Base-by-base conservation (phyloP, 2,888 invertebrate species). In the Poecilus cupreus region DNA sequence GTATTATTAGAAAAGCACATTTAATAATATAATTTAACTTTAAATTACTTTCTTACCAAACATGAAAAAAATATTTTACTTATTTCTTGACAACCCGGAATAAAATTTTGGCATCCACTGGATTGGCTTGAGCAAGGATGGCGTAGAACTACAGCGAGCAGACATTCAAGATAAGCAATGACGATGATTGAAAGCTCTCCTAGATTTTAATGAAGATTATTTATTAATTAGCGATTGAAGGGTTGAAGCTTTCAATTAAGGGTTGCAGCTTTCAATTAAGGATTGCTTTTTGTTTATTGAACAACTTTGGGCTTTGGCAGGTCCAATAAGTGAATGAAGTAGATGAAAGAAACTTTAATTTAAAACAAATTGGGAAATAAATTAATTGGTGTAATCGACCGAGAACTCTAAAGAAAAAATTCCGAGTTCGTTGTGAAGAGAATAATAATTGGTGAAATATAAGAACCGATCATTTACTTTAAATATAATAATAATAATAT, bases 141-240 rank as follows among this genome's bases (percentile, higher is more conserved):
- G 5, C 11, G 3, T 4, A 32, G 13, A 11, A 22, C 24, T 26
- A 26, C 11, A 54, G 22, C 22, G n/a, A 60, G 22, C 24, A 60
- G 8, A 13, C 11, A 60, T 60, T 43, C 43, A 13, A 11, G 43
- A 11, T 60, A 60, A 11, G n/a, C n/a, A 4, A 26, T 26, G 22
- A 60, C 24, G 60, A 13, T 60, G 60, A 26, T 60, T 26, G 60
- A 60, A 60, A 60, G 60, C 60, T 60, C 24, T 60, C 26, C 60
- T 13, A 26, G 26, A 13, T 26, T 60, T 26, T 26, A 60, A 26
- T 60, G 60, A 60, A 60, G n/a, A 60, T 60, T 60, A 60, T 60
- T 60, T 60, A 60, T 60, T 60, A 60, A 60, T 60, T 60, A 60
- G 22, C 26, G 26, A 60, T 13, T 60, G 60, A 32, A 60, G 4